A percentile compares a stretch with the other conserved stretches of the same genome.
Evolutionary conservation across 2,113 vertebrate species (phyloP).

Genomic region (Anser cygnoides): DNA sequence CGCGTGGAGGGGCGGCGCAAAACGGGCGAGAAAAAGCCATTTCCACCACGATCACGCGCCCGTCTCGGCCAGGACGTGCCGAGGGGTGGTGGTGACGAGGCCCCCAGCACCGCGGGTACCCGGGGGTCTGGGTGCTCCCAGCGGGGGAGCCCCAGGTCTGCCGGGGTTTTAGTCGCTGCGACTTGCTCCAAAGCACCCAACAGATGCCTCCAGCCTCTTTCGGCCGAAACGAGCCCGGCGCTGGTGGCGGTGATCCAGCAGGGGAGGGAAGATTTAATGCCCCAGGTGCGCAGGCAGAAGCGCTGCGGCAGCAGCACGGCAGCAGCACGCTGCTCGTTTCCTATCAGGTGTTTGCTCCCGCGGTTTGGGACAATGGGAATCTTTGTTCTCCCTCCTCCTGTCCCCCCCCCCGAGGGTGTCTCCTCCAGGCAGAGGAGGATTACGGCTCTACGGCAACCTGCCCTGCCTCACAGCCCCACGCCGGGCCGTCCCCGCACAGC

Average conservation of each 20-base stretch:
- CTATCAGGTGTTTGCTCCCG: background rate
- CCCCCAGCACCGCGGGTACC: background rate
- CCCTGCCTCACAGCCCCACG: too few species aligned
- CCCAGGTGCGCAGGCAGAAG: background rate
- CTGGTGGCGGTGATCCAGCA: background rate
- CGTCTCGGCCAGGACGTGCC: rapidly evolving
- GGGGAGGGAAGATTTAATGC: background rate
- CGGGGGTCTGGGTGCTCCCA: background rate
- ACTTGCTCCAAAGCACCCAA: background rate
- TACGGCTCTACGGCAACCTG: background rate
- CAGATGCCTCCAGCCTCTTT: background rate
- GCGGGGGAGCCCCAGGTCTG: rapidly evolving
- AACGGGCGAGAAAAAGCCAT: rapidly evolving
- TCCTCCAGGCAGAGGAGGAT: background rate
- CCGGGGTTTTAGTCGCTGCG: background rate
- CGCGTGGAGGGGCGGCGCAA: rapidly evolving
- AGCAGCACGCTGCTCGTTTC: background rate
- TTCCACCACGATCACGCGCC: rapidly evolving
- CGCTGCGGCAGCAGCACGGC: background rate
- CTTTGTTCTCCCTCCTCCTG: background rate
- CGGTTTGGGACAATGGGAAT: background rate
- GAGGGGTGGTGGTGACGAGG: rapidly evolving
- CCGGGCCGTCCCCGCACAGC: background rate
- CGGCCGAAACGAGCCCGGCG: background rate
- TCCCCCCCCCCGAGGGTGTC: background rate